Evolutionary conservation across 2,888 invertebrate genomes (phyloP), one percentile per base, ranked within the genome.

Genomic region (Dasysyrphus albostriatus): DNA sequence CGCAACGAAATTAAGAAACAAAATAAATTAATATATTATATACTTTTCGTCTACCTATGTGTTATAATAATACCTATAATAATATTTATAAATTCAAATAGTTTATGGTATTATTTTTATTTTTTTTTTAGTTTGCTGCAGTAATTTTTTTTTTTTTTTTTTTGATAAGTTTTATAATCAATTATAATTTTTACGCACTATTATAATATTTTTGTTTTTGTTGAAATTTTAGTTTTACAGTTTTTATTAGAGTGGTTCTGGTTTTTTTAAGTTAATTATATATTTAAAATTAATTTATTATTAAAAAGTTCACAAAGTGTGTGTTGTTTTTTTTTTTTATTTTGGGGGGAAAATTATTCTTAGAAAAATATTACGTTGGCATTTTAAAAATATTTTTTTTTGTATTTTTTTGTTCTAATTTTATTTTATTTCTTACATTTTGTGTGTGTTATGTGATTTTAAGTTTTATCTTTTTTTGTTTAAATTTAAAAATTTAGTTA

Each of bases 351-450:
- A 83, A 88, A 88, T 88, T 88, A 83, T 83, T 83, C 83, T 88
- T 88, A 88, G 88, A 88, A 88, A 88, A 88, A 88, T 88, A 88
- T 88, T 83, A 88, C 59, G 69, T 88, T 88, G 88, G 83, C 88
- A 76, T 78, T 87, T 87, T 83, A 79, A 82, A 87, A 87, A 80
- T 80, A 76, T 83, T 83, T 76, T 65, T 76, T 54, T 54, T 29
- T 54, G 24, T 54, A 29, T 63, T 70, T 51, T 34, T 67, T 47
- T 44, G 7, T 44, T 14, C 14, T 44, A 58, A 24, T 32, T 63
- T 37, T 34, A 39, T 29, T 75, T 63, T 16, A 63, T 56, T 67
- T 83, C 63, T 79, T 78, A 77, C 63, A 77, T 75, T 79, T 78
- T 83, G 59, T 79, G 65, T 79, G 80, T 84, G 81, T 80, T 73